phyloP scores from a whole-genome alignment of 2,888 invertebrate species.

The Eumerus sabulonum region DNA sequence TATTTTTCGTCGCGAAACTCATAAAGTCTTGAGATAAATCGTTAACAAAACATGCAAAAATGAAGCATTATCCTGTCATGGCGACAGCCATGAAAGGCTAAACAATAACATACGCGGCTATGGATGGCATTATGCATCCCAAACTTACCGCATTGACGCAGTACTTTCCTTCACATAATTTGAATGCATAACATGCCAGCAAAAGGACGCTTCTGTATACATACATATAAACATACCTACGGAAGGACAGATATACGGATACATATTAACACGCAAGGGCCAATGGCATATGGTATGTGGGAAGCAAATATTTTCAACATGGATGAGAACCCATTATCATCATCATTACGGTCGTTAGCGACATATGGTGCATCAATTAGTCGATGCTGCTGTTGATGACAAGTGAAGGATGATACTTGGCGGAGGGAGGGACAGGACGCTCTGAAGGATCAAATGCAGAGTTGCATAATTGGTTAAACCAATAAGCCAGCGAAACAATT shows the following conservation, averaged over 20 bases:
- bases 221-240: no score
- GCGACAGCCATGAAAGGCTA: no score
- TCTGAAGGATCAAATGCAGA: no score
- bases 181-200: constrained; percentile 45
- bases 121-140: constrained; percentile 50
- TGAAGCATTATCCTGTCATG: neutral
- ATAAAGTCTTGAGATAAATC: constrained; percentile 37
- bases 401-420: no score
- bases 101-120: neutral
- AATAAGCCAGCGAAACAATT: neutral
- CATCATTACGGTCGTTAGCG: constrained; percentile 60
- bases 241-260: no score
- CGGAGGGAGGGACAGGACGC: no score
- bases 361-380: constrained; percentile 63
- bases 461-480: no score
- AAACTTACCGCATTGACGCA: constrained; percentile 29
- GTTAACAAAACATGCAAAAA: constrained; percentile 17
- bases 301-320: constrained; percentile 39
- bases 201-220: constrained; percentile 37
- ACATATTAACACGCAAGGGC: constrained; percentile 36
- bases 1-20: neutral
- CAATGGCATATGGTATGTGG: constrained; percentile 16
- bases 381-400: constrained; percentile 24
- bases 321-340: constrained; percentile 50
- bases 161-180: constrained; percentile 57